Conservation (phyloP, 2,113 vertebrate genomes). For the Centrocercus urophasianus region DNA sequence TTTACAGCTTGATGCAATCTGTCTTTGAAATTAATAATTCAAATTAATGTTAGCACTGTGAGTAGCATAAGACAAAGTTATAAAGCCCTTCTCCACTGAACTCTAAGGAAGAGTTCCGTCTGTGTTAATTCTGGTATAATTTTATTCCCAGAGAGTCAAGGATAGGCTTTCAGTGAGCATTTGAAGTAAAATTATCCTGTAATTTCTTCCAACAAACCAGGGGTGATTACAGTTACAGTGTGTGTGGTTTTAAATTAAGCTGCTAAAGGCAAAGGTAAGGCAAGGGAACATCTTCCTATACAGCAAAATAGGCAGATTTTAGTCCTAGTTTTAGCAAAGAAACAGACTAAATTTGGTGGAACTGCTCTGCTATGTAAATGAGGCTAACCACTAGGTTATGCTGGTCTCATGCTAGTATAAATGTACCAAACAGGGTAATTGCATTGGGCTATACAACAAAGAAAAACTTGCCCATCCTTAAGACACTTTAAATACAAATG, state of each 20-base stretch:
- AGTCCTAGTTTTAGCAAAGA: background rate
- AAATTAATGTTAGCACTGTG: accelerated
- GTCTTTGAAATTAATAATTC: background rate
- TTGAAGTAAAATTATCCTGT: constrained; percentile 10
- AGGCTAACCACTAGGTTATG: background rate
- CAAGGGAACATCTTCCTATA: background rate
- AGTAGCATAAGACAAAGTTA: background rate
- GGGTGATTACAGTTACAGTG: background rate
- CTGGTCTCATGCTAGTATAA: background rate
- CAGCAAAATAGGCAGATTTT: background rate
- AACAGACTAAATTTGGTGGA: background rate
- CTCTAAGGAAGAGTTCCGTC: background rate
- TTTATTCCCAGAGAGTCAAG: background rate
- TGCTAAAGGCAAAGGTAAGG: background rate
- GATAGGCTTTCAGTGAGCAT: background rate
- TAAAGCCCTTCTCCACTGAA: background rate
- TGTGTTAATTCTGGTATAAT: background rate
- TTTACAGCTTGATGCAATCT: background rate
- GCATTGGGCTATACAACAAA: background rate
- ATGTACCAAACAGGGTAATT: background rate
- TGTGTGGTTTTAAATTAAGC: background rate
- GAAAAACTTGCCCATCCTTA: background rate
- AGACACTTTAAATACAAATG: background rate
- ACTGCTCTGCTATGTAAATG: background rate
- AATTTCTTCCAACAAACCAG: background rate